Evolutionary conservation across 2,888 invertebrate genomes (phyloP), one percentile per base, ranked within the genome.

Genomic region (Caenorhabditis japonica): DNA sequence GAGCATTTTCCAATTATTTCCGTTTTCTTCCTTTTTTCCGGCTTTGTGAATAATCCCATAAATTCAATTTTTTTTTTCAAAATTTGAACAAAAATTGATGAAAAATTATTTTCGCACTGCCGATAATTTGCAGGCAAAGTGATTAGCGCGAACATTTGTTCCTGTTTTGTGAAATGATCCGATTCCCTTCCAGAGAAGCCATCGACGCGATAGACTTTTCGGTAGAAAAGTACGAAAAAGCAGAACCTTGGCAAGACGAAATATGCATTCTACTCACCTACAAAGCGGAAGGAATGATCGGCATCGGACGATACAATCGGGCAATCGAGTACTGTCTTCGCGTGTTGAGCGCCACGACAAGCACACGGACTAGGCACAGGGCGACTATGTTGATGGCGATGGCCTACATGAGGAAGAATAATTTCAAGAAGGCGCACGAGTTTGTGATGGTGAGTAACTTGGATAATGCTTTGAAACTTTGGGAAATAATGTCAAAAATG

Each of bases 371-470:
- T 3, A 41, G 33, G n/a, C 60, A 53, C 17, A 33, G 73, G 21
- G 73, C 73, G 1, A 15, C 12, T 13, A 73, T 73, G 73, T 19
- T 66, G 8, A 41, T 47, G 10, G 52, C 66, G 4, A 73, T 73
- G 43, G 53, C 73, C 15, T 73, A 73, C 38, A 60, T 66, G 47
- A 34, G 60, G 27, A 60, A 61, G 34, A 33, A 10, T 12, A 73
- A 73, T 25, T 73, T 38, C 39, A 21, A n/a, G 39, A 43, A 36
- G 15, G 55, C 73, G 5, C 47, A 59, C 3, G 39, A 53, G 21
- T 41, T 17, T 19, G 49, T 72, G 7, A 27, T 66, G 30, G 70
- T 70, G 17, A 55, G 61, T 53, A 17, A 27, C 13, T 43, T n/a
- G n/a, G n/a, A n/a, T n/a, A n/a, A n/a, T n/a, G n/a, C n/a, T n/a